Evolutionary conservation across 2,797 vertebrate species (phyloP), one percentile per base, ranked within the genome.

Genomic region (Galago senegalensis): DNA sequence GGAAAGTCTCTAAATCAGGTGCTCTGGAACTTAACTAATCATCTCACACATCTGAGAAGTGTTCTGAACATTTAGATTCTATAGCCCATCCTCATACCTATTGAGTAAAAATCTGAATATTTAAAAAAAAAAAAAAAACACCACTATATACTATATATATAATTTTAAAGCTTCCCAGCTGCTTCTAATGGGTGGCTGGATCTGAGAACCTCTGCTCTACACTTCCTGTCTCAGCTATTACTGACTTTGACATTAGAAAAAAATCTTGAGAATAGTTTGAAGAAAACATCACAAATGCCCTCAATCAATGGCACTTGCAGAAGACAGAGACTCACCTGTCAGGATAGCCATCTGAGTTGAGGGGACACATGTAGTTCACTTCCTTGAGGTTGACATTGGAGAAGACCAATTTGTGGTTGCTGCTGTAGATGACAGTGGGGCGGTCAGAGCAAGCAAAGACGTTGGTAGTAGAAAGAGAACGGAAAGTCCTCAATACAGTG

Each of bases 361-460:
- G 99, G 0, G 99, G 99, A 97, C 99, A 99, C 99, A 99, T 99
- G 97, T 99, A 99, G 98, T 99, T 99, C 98, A 99, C 99, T 97
- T 99, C 99, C 98, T 99, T 99, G 95, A 99, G 99, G 98, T 99
- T 99, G 98, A 99, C 99, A 0, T 99, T 99, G 97, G 99, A 99
- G 98, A 99, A 99, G 87, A 99, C 99, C 97, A 99, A 98, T 97
- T 99, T 99, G 99, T 99, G 99, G 98, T 99, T 99, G 98, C 99
- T 99, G 98, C 99, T 99, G 97, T 99, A 99, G 98, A 99, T 99
- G 98, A 99, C 99, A 0, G 99, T 99, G 95, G 99, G 99, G 12
- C 99, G 99, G 98, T 99, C 99, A 0, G 99, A 99, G 98, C 99
- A 99, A 89, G 99, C 99, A 4, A 99, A 99, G 31, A 99, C 99